Percentiles rank a stretch among this genome's conserved stretches.
phyloP scores from a whole-genome alignment of 1,140 invertebrate genomes.

The Drosophila kikkawai region DNA sequence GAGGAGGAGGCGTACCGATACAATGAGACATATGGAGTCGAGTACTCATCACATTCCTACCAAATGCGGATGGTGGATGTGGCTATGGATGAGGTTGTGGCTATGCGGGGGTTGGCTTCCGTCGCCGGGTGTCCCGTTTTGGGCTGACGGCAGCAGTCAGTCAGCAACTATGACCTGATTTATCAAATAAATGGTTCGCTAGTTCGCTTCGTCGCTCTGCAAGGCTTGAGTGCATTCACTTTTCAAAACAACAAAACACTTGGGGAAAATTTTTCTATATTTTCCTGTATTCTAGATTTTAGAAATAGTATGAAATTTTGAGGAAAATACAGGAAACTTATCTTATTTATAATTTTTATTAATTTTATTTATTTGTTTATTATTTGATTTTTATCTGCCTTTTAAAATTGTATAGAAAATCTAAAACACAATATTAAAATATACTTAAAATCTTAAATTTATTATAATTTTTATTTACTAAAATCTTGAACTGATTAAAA shows the following conservation, averaged over 20 bases:
- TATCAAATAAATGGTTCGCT: constrained; percentile 78
- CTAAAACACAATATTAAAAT: not conserved
- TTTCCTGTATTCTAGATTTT: not conserved
- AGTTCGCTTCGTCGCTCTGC: constrained; percentile 22
- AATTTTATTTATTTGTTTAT: too few relatives aligned
- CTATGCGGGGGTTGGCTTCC: not conserved
- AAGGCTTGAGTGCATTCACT: constrained; percentile 75
- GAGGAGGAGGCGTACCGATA: constrained; percentile 4
- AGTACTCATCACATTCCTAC: constrained; percentile 52
- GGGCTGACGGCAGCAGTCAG: constrained; percentile 55
- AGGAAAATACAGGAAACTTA: not conserved
- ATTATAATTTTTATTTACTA: too few relatives aligned
- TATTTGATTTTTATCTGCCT: not conserved
- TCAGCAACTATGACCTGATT: constrained; percentile 78
- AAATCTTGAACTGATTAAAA: not conserved
- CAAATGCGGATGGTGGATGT: constrained; percentile 30
- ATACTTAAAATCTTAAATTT: not conserved
- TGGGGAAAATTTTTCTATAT: constrained; percentile 11
- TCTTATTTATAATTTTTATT: too few relatives aligned
- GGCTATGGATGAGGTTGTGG: not conserved
- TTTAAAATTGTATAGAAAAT: not conserved
- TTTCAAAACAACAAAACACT: constrained; percentile 59
- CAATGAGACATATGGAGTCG: constrained; percentile 42
- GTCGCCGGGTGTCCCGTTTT: constrained; percentile 34
- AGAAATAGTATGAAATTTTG: not conserved